Evolutionary conservation across 2,888 invertebrate species (phyloP).

Genomic region (Andrena marginata): DNA sequence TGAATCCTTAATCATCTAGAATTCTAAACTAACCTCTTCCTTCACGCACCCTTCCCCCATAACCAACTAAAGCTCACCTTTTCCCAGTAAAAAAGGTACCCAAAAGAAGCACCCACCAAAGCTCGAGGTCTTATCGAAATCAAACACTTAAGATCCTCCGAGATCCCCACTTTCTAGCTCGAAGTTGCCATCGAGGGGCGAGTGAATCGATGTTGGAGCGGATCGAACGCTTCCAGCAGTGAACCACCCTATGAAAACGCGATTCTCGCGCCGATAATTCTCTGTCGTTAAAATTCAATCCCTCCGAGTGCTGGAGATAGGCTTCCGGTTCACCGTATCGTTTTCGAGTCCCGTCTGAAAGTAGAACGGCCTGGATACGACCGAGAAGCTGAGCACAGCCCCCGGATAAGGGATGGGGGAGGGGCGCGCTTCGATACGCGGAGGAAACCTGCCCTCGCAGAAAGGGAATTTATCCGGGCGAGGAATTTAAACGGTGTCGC

Average conservation of each 20-base stretch:
- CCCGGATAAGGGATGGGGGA: slow-evolving; percentile 30
- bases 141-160: not conserved
- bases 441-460: slow-evolving; percentile 11
- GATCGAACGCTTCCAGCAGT: not conserved
- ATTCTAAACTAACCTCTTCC: too few relatives aligned
- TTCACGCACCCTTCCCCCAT: too few relatives aligned
- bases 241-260: not conserved
- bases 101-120: not conserved
- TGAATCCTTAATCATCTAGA: too few relatives aligned
- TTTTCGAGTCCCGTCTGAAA: slow-evolving; percentile 34
- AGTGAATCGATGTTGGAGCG: not conserved
- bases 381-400: slow-evolving; percentile 8
- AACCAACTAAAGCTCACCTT: too few relatives aligned
- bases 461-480: slow-evolving; percentile 53
- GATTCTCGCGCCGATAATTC: slow-evolving; percentile 23
- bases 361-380: slow-evolving; percentile 43
- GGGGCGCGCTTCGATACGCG: slow-evolving; percentile 13
- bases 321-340: slow-evolving; percentile 11
- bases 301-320: not conserved
- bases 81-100: not conserved
- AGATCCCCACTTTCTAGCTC: not conserved
- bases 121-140: not conserved
- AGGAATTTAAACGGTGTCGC: slow-evolving; percentile 51
- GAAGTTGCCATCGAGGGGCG: not conserved
- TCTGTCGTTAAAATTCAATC: slow-evolving; percentile 44